Evolutionary conservation across 2,113 vertebrate species (phyloP), one percentile per base, ranked within the genome.

Genomic region (Cyphomyrus plagiostoma): DNA sequence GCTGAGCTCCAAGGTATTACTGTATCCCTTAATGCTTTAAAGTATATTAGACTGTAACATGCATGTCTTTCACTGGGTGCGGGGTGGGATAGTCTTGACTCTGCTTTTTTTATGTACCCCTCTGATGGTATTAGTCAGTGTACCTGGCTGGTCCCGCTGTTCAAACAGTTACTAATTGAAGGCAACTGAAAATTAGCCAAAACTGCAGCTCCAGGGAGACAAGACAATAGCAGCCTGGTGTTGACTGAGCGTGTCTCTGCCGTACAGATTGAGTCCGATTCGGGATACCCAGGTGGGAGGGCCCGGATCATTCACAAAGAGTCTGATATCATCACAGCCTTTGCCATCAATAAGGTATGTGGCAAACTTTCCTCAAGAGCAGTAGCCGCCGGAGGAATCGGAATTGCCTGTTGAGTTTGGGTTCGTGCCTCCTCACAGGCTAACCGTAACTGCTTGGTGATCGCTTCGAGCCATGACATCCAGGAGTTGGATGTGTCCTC

Each of bases 231-330:
- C 13, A 80, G 35, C 35, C 42, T 48, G 82, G 17, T 11, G 50
- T 58, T 26, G 3, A 90, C 6, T 70, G 30, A 50, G 30, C 50
- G 9, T 53, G 56, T 58, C 5, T 89, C 90, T 93, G 62, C 42
- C 88, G 70, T 91, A 35, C 94, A 99, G 98, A 96, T 96, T 26
- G 98, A 98, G 94, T 96, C 97, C 80, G 97, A 98, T 92, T 95
- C 96, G 89, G 97, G 97, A 89, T 96, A 95, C 92, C 96, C 97
- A 15, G 97, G 97, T 87, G 97, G 97, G 90, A 99, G 98, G 93
- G 98, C 98, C 82, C 97, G 98, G 93, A 96, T 99, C 92, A 98
- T 99, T 94, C 98, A 99, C 93, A 99, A 99, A 94, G 98, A 99
- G 84, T 98, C 98, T 2, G 98, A 99, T 94, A 98, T 99, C 96